Evolutionary conservation across 2,888 invertebrate genomes (phyloP).

Genomic region (Danaus chrysippus): DNA sequence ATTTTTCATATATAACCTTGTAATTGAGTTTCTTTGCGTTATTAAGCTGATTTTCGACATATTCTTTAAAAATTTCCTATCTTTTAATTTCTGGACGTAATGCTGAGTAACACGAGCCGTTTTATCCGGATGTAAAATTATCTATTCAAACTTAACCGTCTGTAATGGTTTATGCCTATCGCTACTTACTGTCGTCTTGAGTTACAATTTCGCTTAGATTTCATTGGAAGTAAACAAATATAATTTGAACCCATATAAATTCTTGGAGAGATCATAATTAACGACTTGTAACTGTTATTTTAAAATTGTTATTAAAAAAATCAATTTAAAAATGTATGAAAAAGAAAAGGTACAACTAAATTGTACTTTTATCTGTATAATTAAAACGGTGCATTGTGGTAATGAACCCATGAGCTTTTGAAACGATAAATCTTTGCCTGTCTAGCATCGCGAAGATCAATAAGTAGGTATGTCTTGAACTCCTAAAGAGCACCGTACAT

Average conservation of each 20-base stretch:
- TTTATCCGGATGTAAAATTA: constrained; percentile 25
- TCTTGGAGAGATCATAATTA: neutral
- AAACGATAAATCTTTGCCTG: constrained; percentile 22
- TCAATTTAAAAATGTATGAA: no score
- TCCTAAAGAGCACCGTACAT: constrained; percentile 24
- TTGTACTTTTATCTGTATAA: neutral
- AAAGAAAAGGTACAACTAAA: neutral
- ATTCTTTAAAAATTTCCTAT: neutral
- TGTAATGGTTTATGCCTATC: constrained; percentile 13
- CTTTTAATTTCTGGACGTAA: neutral
- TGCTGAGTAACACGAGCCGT: constrained; percentile 10
- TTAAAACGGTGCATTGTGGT: neutral
- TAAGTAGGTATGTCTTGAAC: constrained; percentile 23
- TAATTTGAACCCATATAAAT: neutral
- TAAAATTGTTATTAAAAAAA: no score
- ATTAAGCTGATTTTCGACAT: constrained; percentile 5
- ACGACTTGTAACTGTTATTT: neutral
- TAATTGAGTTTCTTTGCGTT: neutral
- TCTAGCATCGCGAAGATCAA: constrained; percentile 27
- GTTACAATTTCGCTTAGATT: neutral
- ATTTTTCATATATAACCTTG: no score
- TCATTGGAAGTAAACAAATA: constrained; percentile 2
- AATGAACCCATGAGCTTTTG: neutral
- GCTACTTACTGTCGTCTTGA: neutral
- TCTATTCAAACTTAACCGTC: constrained; percentile 16